Percentiles rank a stretch among this genome's conserved stretches.
These are phyloP conservation scores for Nysson spinosus DNA, from an alignment of 2,888 invertebrate species.

Conservation along the genomic window DNA sequence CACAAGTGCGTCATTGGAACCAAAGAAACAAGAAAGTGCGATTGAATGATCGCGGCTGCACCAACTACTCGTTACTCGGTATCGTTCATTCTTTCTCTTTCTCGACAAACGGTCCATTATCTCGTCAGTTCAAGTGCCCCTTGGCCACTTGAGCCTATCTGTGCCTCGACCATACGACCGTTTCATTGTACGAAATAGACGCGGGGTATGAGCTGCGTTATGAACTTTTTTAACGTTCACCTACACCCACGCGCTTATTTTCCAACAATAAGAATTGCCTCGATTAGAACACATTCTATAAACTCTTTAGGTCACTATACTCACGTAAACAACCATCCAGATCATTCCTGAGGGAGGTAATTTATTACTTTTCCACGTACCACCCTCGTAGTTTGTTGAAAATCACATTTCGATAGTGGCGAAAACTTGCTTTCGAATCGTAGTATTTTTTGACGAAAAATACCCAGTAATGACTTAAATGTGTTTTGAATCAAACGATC, in stretches of 20 bases:
- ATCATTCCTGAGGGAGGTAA: too few relatives aligned
- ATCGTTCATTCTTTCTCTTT: constrained; percentile 65
- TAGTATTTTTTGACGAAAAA: too few relatives aligned
- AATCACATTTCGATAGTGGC: too few relatives aligned
- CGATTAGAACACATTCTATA: not conserved
- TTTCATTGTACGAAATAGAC: constrained; percentile 48
- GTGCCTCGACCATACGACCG: constrained; percentile 37
- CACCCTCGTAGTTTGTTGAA: too few relatives aligned
- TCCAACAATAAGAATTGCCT: not conserved
- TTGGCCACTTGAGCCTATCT: constrained; percentile 70
- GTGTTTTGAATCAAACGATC: too few relatives aligned
- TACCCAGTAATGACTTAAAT: too few relatives aligned
- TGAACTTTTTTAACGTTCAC: constrained; percentile 2
- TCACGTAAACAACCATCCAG: too few relatives aligned
- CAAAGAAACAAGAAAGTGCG: constrained; percentile 75
- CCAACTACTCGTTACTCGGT: constrained; percentile 39
- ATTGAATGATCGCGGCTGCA: constrained; percentile 72
- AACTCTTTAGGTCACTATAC: too few relatives aligned
- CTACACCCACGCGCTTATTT: constrained; percentile 1
- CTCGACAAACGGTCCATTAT: constrained; percentile 71
- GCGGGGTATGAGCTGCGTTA: constrained; percentile 6
- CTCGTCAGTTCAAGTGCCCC: constrained; percentile 71
- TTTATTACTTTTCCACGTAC: too few relatives aligned
- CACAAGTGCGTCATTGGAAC: constrained; percentile 74
- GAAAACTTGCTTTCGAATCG: too few relatives aligned